A percentile compares a stretch with the other conserved stretches of the same genome.
phyloP scores from a whole-genome alignment of 1,140 invertebrate genomes.

The Tetranychus urticae region DNA sequence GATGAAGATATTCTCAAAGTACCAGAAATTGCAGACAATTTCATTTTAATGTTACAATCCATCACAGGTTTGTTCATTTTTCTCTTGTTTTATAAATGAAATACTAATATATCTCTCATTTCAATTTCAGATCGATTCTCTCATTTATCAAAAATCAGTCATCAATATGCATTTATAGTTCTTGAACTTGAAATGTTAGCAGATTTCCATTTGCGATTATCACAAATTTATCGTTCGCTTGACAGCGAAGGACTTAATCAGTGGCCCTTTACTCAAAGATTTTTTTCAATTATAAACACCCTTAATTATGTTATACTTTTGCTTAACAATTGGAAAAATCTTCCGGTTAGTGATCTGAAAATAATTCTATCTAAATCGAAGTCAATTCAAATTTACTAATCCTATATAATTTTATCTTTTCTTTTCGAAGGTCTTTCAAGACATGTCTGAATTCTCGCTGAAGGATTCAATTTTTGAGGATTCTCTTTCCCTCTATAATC shows the following conservation, averaged over 20 bases:
- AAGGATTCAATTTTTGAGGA: slow-evolving; percentile 1
- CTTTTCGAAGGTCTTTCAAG: neutral
- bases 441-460: slow-evolving; percentile 1
- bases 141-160: neutral
- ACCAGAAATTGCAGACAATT: slow-evolving; percentile 15
- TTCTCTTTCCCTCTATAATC: neutral
- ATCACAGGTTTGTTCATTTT: slow-evolving; percentile 10
- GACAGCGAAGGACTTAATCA: slow-evolving; percentile 19
- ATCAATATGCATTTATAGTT: slow-evolving; percentile 20
- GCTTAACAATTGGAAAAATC: slow-evolving; percentile 56
- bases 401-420: neutral
- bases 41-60: slow-evolving; percentile 13
- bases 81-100: neutral
- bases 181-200: slow-evolving; percentile 67
- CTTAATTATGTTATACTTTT: slow-evolving; percentile 51
- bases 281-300: slow-evolving; percentile 53
- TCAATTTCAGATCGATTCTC: neutral
- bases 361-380: neutral
- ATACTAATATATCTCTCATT: too few species aligned
- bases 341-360: neutral
- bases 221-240: slow-evolving; percentile 38
- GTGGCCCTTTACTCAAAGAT: slow-evolving; percentile 31
- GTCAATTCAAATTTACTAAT: neutral
- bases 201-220: slow-evolving; percentile 54
- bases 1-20: slow-evolving; percentile 12